Evolutionary conservation across 53 echinoderm and acorn worm genomes (phyloP), one percentile per base, ranked within the genome.

Genomic region (Mesocentrotus franciscanus): DNA sequence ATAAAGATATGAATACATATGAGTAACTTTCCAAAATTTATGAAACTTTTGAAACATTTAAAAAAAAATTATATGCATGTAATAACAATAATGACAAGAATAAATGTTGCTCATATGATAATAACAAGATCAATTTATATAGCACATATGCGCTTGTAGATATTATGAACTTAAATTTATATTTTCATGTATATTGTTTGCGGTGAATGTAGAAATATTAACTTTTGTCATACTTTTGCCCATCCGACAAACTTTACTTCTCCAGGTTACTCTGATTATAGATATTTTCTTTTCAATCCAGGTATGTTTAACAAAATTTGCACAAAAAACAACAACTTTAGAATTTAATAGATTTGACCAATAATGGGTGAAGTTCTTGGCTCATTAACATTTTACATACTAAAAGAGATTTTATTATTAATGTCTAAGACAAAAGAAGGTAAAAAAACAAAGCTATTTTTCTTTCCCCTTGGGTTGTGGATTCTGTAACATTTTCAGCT

Each of bases 211-310:
- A 58, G 26, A 58, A 87, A 57, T 58, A 27, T 87, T 87, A 39
- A 57, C n/a, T 56, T 11, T 57, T 85, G 20, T 35, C 58, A 56
- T 39, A 58, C n/a, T 39, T 85, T 79, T 79, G 39, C 39, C 58
- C 10, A n/a, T 27, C 13, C 27, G 4, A 85, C n/a, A 56, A 8
- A 10, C 58, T 27, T 87, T 27, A 9, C 59, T 87, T 58, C 10
- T 87, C 58, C 87, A 87, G 87, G 87, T 13, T 87, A 87, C 58
- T 57, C 10, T 27, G 87, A 87, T 87, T 87, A 87, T 87, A 87
- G 87, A 58, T 87, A 87, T 87, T 87, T 26, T 87, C 27, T 87
- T 87, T 58, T 87, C 12, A 87, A 87, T 87, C 87, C 57, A 87
- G 87, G 87, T 87, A 87, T 56, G 87, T 87, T 56, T 27, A 30